Evolutionary conservation across 2,888 invertebrate species (phyloP), one percentile per base, ranked within the genome.

Genomic region (Holacanthella duospinosa): DNA sequence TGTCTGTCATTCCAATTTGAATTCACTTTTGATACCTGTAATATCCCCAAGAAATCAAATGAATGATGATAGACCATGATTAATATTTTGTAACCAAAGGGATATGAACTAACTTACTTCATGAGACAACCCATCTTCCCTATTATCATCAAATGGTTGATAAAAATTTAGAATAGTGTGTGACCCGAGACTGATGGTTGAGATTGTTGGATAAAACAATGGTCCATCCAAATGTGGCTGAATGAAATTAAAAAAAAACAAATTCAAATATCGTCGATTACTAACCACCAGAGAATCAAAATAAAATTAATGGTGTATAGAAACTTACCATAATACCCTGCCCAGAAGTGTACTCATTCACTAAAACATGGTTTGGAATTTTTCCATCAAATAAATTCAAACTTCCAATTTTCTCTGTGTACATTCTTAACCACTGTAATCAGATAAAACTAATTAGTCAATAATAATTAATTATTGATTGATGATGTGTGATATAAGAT

Each of bases 171-270:
- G 80, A n/a, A 95, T 77, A 16, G 89, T 88, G 76, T 94, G 90
- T 0, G 93, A 91, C 0, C 94, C 93, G 72, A 93, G 85, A 57
- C 87, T 90, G 64, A 99, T 86, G 0, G 97, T 99, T 24, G 93
- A 87, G 62, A 99, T 89, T 19, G 87, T 87, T 0, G 96, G 95
- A 77, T 86, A 86, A 77, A 95, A 99, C 21, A 97, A 79, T 0
- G 93, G 89, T 0, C 99, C 99, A 79, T 99, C 99, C 27, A 89
- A 85, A 79, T 99, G 97, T 1, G 96, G 89, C 85, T 85, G 29
- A 48, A 48, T 36, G 9, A 36, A 36, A 36, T 36, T 36, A 36
- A 36, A 36, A n/a, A n/a, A n/a, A n/a, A n/a, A n/a, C n/a, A n/a
- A n/a, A 56, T 19, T 61, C 43, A 43, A 19, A 9, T 26, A 19